Evolutionary conservation across 2,888 invertebrate genomes (phyloP), one percentile per base, ranked within the genome.

Genomic region (Lycophotia porphyrea): DNA sequence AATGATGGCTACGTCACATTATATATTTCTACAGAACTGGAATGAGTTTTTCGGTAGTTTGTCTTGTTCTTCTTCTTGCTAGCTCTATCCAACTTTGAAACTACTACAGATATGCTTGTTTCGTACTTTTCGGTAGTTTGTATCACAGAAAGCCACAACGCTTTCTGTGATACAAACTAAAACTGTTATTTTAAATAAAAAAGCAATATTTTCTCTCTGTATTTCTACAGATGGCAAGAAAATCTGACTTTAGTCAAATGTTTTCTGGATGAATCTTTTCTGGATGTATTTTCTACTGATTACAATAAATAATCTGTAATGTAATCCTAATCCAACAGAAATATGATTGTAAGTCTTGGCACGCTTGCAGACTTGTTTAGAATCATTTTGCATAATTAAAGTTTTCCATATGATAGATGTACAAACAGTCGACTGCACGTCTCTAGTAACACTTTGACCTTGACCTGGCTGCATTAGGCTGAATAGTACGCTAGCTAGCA

Each of bases 321-420:
- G 21, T 49, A 15, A 27, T 24, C n/a, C 8, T n/a, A 3, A 49
- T 18, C 15, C 27, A 55, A 27, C 15, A 27, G 15, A 21, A 21
- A 39, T 47, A 42, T 39, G 2, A 15, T 47, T 39, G 31, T 39
- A 21, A 49, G 24, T 36, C n/a, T 15, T 76, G 4, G 31, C 7
- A 60, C n/a, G 15, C 11, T 27, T 27, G n/a, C 9, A 67, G 34
- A 34, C 47, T 47, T 31, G 34, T 34, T 21, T 18, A 9, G 39
- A 76, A 49, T 76, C 8, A 42, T 34, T 76, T 76, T 42, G 31
- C 60, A 60, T 49, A 76, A 44, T 49, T 15, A n/a, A 69, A 44
- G 2, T 18, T 70, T 52, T 77, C 36, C 61, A 44, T 42, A 39
- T 11, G 11, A 39, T 39, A 9, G 21, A 64, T 31, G 8, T 47